Evolutionary conservation across 2,888 invertebrate genomes (phyloP).

Genomic region (Craniophora ligustri): DNA sequence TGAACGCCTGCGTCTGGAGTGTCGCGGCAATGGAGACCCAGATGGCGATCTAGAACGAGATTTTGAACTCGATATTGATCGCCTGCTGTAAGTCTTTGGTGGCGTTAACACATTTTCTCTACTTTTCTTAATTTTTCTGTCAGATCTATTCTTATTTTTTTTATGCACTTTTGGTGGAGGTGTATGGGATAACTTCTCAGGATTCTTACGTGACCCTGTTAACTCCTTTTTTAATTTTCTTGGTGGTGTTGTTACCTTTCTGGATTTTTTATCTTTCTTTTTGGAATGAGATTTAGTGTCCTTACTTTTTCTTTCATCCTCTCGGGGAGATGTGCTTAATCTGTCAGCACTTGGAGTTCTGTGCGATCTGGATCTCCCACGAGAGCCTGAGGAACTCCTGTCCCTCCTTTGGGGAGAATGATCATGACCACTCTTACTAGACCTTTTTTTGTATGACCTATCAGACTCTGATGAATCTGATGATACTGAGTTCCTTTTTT

Average conservation of each 20-base stretch:
- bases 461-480: slow-evolving; percentile 73
- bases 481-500: slow-evolving; percentile 67
- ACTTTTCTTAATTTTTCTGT: slow-evolving; percentile 63
- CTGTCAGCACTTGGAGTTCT: slow-evolving; percentile 58
- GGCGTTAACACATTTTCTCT: slow-evolving; percentile 79
- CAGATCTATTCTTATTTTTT: slow-evolving; percentile 62
- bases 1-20: slow-evolving; percentile 56
- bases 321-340: slow-evolving; percentile 63
- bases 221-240: slow-evolving; percentile 58
- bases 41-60: slow-evolving; percentile 71
- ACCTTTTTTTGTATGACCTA: slow-evolving; percentile 67
- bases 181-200: slow-evolving; percentile 67
- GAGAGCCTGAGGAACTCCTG: slow-evolving; percentile 61
- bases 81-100: slow-evolving; percentile 78
- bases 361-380: slow-evolving; percentile 59
- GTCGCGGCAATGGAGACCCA: slow-evolving; percentile 61
- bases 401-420: slow-evolving; percentile 67
- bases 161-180: slow-evolving; percentile 71
- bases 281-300: slow-evolving; percentile 62
- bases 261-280: slow-evolving; percentile 57
- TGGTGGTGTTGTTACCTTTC: slow-evolving; percentile 51
- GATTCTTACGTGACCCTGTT: slow-evolving; percentile 65
- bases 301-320: slow-evolving; percentile 53
- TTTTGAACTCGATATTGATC: slow-evolving; percentile 70
- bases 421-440: slow-evolving; percentile 51